Base-by-base conservation (phyloP, 1,140 invertebrate species). In the Druon quercuslanigerum region DNA sequence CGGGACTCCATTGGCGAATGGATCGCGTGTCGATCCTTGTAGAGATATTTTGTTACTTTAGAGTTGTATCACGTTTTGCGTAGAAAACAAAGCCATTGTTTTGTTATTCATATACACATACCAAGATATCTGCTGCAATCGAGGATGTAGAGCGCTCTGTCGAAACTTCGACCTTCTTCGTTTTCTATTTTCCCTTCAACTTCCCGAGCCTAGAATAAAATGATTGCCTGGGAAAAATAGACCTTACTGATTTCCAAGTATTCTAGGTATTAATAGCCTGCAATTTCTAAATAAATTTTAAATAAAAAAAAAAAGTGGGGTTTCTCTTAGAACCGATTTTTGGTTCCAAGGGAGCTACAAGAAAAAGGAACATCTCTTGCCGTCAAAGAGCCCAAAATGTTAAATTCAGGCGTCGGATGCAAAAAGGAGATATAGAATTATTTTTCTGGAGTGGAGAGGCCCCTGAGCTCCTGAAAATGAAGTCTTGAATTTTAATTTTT, bases 11-110 rank as follows among this genome's bases (percentile, higher is more conserved):
- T 76, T 70, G 76, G 79, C 85, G 80, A 86, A 83, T 76, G 77
- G 81, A 84, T 91, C 86, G 90, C 89, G 90, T 91, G 90, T 90
- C 86, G 89, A 91, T 91, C 87, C 72, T 74, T 82, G 79, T 75
- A 77, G 78, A 90, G 89, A 91, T 91, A 91, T 90, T 76, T 90
- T 91, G 87, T 90, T 90, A 83, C 87, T 88, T 90, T 88, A 84
- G 84, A 88, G 88, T 85, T 86, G 86, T 89, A 89, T 89, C 87
- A 84, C 84, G 85, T 86, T 87, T 85, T 86, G 85, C 86, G 84
- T 82, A 77, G 85, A 84, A 89, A 88, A 89, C 86, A 89, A 88
- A 89, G 86, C 87, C 86, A 88, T 90, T 89, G 88, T 90, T 89
- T 87, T 76, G 33, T 33, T 33, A 19, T 46, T 33, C 72, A 54